Base-by-base conservation (phyloP, 2,113 vertebrate genomes). In the Atractosteus spatula region DNA sequence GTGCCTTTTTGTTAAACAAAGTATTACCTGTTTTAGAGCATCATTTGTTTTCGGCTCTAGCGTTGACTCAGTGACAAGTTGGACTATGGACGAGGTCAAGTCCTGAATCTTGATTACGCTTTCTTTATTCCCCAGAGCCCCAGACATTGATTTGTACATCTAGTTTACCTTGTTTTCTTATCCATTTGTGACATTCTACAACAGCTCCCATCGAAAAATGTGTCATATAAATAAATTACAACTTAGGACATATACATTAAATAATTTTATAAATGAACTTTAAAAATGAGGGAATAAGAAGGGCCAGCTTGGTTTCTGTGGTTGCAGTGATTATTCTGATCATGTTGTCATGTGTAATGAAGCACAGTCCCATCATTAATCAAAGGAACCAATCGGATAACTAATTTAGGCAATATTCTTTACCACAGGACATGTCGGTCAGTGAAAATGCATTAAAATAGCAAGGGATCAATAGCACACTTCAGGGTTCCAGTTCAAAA, bases 121-220 rank as follows among this genome's bases (percentile, higher is more conserved):
- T 89, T 88, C 87, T 82, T 91, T 78, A 86, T 77, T 92, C 94
- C 93, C 89, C 88, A 86, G 92, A 93, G 94, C 91, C 89, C 80
- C 81, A 86, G 85, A 91, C 93, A 95, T 96, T 94, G 94, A 96
- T 96, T 92, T 92, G 89, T 87, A 93, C 94, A 93, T 94, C 93
- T 93, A 93, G 91, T 94, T 95, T 93, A 94, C 92, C 94, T 95
- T 95, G 94, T 95, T 95, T 94, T 91, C 91, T 92, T 92, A 91
- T 93, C 92, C 90, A 90, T 94, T 94, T 93, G 92, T 94, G 94
- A 94, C 93, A 95, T 88, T 91, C 86, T 93, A 95, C 94, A 94
- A 94, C 92, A 91, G 92, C 91, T 92, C 89, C 86, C 91, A 93
- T 94, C 89, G 92, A 93, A 91, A 91, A 91, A 94, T 83, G 87